phyloP scores from a whole-genome alignment of 2,113 vertebrate species.

The Rhinoderma darwinii region DNA sequence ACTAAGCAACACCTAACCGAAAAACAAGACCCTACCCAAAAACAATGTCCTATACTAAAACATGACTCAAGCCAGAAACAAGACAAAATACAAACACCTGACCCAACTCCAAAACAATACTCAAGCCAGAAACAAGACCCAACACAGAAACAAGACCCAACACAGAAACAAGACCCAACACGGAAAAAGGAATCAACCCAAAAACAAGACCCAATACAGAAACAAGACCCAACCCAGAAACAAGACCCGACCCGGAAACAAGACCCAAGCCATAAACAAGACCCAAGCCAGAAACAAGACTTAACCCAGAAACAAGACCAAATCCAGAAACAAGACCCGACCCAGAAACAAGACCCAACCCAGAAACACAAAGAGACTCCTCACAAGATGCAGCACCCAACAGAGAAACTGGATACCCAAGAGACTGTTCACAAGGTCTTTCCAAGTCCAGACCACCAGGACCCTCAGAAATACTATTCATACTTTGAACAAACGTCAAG shows the following conservation, averaged over 20 bases:
- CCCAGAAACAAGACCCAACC: neutral
- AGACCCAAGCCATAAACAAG: neutral
- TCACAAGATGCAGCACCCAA: neutral
- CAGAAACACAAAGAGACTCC: neutral
- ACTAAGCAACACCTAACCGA: neutral
- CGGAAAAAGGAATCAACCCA: neutral
- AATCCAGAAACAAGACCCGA: neutral
- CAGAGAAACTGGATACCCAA: neutral
- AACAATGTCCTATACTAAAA: too few relatives aligned
- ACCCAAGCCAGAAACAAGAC: neutral
- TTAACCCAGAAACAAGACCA: too few relatives aligned
- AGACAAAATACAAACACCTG: too few relatives aligned
- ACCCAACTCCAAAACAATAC: neutral
- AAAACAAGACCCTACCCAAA: neutral
- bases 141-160: neutral
- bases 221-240: neutral
- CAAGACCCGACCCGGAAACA: neutral
- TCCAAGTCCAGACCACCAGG: neutral
- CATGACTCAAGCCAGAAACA: neutral
- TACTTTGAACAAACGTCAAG: neutral
- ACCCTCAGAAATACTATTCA: slow-evolving; percentile 2
- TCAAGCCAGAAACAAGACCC: neutral
- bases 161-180: neutral
- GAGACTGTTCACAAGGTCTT: neutral
- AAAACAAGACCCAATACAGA: neutral